These are phyloP conservation scores for Acromyrmex echinatior DNA, from an alignment of 1,140 invertebrate genomes.

Conservation along the genomic window DNA sequence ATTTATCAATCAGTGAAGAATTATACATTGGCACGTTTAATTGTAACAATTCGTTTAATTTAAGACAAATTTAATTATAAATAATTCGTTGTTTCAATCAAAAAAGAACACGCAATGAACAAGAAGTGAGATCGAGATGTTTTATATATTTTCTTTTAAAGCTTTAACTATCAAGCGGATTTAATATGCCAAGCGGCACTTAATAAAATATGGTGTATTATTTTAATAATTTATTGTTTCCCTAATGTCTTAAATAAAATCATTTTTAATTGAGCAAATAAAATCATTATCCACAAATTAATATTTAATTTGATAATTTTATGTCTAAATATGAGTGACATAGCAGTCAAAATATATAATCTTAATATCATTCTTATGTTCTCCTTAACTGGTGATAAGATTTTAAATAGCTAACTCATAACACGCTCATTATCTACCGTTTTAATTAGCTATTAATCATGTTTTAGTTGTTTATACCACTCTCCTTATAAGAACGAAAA, in stretches of 20 bases:
- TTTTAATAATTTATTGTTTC: too few species aligned
- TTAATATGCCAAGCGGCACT: too few species aligned
- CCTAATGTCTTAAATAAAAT: background rate
- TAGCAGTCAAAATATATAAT: too few species aligned
- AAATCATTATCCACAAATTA: too few species aligned
- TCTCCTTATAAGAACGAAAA: background rate
- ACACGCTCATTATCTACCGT: background rate
- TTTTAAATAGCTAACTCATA: background rate
- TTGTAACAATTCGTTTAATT: background rate
- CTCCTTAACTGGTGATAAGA: background rate
- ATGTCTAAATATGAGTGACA: too few species aligned
- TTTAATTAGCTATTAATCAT: slow-evolving; percentile 13
- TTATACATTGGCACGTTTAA: too few species aligned
- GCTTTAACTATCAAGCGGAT: too few species aligned
- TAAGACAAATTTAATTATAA: background rate
- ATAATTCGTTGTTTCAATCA: background rate
- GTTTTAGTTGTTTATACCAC: background rate
- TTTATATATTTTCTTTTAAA: background rate
- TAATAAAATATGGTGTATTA: too few species aligned
- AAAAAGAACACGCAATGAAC: background rate
- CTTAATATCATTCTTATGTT: too few species aligned
- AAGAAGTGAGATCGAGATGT: background rate
- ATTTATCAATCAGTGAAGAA: background rate
- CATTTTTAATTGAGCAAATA: too few species aligned
- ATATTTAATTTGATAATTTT: too few species aligned